Evolutionary conservation across 2,888 invertebrate species (phyloP), one percentile per base, ranked within the genome.

Genomic region (Erannis defoliaria): DNA sequence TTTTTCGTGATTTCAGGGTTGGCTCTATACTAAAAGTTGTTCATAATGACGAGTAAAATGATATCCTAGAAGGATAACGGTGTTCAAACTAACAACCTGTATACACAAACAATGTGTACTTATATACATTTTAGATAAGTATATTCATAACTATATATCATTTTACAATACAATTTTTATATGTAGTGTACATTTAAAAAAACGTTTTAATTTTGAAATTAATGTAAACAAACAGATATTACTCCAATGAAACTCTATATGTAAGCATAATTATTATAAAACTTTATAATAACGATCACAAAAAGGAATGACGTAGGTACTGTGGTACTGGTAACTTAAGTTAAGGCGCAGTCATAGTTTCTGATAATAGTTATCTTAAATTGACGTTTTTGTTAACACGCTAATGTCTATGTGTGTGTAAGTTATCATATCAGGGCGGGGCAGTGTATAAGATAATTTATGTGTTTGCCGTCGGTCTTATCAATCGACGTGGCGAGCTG

Each of bases 371-470:
- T 12, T 43, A 50, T 37, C 16, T 33, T 26, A 57, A 45, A 58
- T 51, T 45, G 51, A 37, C 31, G 53, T 38, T 59, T 53, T 58
- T 53, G 45, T 53, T 59, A 58, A 45, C 23, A 31, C 18, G 5
- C 12, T 43, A 37, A 14, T 6, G 23, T 37, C 16, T 16, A 4
- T 29, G 2, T 21, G 46, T 53, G 38, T 46, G 51, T 59, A 10
- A 51, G 14, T 59, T 54, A 54, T 62, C 55, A 40, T 35, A 49
- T 48, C 35, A 14, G 31, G 50, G 61, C 55, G 50, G 38, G 50
- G 40, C 48, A 35, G n/a, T 59, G 5, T 54, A n/a, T 18, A 16
- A 48, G 55, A 56, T 55, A 62, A 56, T 50, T 45, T 55, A 60
- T 43, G 8, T 35, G 31, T 26, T 48, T 48, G 5, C 8, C 43